Evolutionary conservation across 35 echinoderm and acorn worm genomes (phyloP).

Genomic region (Anneissia japonica): DNA sequence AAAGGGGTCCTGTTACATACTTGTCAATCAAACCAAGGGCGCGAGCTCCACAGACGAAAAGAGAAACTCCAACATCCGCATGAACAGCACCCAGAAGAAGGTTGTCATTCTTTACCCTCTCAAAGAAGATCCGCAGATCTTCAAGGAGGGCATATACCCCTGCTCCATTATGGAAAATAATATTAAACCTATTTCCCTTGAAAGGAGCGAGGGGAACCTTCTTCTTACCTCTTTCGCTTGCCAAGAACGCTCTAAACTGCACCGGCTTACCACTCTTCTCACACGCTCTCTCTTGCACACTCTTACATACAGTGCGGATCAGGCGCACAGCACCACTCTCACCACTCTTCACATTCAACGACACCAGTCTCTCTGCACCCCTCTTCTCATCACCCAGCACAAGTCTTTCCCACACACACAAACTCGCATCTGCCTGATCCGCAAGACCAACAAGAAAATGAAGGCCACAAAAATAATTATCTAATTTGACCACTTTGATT

Average conservation of each 20-base stretch:
- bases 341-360: not conserved
- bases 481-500: constrained; percentile 1
- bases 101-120: too few relatives aligned
- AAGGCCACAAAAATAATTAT: constrained; percentile 45
- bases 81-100: too few relatives aligned
- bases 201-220: constrained; percentile 48
- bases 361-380: not conserved
- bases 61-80: not conserved
- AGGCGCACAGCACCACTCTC: constrained; percentile 56
- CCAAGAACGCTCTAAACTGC: constrained; percentile 41
- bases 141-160: constrained; percentile 34
- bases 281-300: constrained; percentile 25
- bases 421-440: constrained; percentile 22
- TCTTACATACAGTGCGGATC: constrained; percentile 42
- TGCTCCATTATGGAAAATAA: constrained; percentile 67
- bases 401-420: constrained; percentile 46
- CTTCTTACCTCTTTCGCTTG: not conserved
- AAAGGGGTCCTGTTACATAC: constrained; percentile 49
- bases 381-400: constrained; percentile 32
- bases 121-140: constrained; percentile 33
- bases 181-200: constrained; percentile 64
- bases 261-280: constrained; percentile 43
- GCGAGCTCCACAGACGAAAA: constrained; percentile 4
- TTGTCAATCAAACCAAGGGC: constrained; percentile 61
- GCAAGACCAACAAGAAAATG: constrained; percentile 45